A percentile compares a stretch with the other conserved stretches of the same genome.
Evolutionary conservation across 2,888 invertebrate genomes (phyloP).

Genomic region (Cataglyphis rosenhaueri): DNA sequence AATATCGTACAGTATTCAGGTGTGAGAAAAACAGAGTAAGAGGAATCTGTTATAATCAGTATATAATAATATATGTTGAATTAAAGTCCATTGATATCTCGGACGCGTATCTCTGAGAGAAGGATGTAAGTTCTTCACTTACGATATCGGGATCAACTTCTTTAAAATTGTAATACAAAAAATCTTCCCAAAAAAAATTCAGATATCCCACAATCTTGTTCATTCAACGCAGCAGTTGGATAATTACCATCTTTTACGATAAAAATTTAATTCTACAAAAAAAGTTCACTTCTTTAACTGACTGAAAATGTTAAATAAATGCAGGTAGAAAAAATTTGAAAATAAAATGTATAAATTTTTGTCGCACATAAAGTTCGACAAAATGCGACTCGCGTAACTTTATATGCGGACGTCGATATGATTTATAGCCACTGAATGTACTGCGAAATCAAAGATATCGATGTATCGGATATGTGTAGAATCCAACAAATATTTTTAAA

Average conservation of each 20-base stretch:
- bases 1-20: not conserved
- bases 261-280: not conserved
- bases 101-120: not conserved
- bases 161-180: not conserved
- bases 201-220: not conserved
- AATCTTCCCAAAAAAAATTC: not conserved
- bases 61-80: not conserved
- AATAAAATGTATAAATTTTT: not conserved
- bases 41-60: not conserved
- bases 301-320: not conserved
- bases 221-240: not conserved
- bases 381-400: not conserved
- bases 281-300: not conserved
- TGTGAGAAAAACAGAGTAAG: slow-evolving; percentile 15
- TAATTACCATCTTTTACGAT: not conserved
- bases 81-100: not conserved
- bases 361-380: not conserved
- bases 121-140: not conserved
- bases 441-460: slow-evolving; percentile 32
- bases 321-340: not conserved
- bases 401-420: not conserved
- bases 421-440: slow-evolving; percentile 11
- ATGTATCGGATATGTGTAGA: not conserved
- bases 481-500: slow-evolving; percentile 27
- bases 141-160: not conserved